These are phyloP conservation scores for Okamejei kenojei DNA, from an alignment of 2,797 vertebrate genomes.

Conservation along the genomic window DNA sequence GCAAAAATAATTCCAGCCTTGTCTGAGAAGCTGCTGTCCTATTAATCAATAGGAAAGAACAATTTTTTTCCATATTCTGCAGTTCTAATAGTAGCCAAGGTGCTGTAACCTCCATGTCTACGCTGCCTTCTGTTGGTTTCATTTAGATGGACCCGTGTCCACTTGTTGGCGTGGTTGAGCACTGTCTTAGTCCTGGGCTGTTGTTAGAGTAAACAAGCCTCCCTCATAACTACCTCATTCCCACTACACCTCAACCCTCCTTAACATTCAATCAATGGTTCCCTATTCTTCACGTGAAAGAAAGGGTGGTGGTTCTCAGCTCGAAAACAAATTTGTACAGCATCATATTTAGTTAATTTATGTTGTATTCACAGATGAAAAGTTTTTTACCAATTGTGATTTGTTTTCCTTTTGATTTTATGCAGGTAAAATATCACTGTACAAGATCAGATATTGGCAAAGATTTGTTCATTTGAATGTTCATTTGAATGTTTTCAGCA, in stretches of 20 bases:
- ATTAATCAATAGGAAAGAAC: background rate
- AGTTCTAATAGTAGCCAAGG: background rate
- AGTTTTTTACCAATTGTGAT: background rate
- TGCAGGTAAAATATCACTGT: background rate
- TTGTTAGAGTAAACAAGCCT: background rate
- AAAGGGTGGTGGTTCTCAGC: background rate
- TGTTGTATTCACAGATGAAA: background rate
- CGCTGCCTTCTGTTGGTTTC: background rate
- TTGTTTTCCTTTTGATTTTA: background rate
- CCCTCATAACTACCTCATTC: background rate
- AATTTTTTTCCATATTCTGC: background rate
- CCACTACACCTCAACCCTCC: background rate
- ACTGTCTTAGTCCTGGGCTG: background rate
- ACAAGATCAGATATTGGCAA: no score
- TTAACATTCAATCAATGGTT: background rate
- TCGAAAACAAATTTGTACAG: background rate
- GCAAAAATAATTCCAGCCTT: no score
- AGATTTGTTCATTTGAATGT: no score
- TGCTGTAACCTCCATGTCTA: background rate
- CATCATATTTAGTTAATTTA: background rate
- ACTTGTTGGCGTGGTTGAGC: background rate
- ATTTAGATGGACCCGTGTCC: background rate
- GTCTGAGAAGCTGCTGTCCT: no score
- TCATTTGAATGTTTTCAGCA: no score
- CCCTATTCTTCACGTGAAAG: background rate